Percentiles rank a stretch among this genome's conserved stretches.
Evolutionary conservation across 1,140 invertebrate genomes (phyloP).

Genomic region (Globodera ellingtonae): DNA sequence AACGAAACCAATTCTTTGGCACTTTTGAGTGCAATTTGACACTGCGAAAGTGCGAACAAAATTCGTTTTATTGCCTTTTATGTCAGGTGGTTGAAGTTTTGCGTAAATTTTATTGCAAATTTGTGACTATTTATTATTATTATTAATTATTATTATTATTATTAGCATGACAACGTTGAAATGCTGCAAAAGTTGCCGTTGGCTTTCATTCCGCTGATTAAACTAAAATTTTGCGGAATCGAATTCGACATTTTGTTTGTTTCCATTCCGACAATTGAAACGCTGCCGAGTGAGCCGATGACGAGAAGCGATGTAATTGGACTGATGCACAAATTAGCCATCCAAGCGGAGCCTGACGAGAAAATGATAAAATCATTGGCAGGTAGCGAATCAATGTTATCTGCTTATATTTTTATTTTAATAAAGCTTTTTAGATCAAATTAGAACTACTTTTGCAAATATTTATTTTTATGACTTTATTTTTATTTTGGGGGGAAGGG

Average conservation of each 20-base stretch:
- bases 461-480: too few species aligned
- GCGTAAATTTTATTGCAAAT: background rate
- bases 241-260: background rate
- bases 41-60: background rate
- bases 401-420: background rate
- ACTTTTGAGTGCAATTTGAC: background rate
- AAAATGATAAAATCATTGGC: background rate
- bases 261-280: background rate
- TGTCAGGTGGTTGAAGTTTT: background rate
- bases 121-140: background rate
- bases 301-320: background rate
- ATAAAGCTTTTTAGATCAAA: too few species aligned
- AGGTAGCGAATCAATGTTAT: background rate
- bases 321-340: background rate
- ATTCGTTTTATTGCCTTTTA: background rate
- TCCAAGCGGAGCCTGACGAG: background rate
- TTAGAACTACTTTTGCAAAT: too few species aligned
- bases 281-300: background rate
- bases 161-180: background rate
- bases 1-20: background rate
- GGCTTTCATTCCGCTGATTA: background rate
- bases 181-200: background rate
- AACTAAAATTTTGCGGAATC: background rate
- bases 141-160: background rate
- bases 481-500: too few species aligned